Base-by-base conservation (phyloP, 2,797 vertebrate genomes). In the Pangasius larnaudii region DNA sequence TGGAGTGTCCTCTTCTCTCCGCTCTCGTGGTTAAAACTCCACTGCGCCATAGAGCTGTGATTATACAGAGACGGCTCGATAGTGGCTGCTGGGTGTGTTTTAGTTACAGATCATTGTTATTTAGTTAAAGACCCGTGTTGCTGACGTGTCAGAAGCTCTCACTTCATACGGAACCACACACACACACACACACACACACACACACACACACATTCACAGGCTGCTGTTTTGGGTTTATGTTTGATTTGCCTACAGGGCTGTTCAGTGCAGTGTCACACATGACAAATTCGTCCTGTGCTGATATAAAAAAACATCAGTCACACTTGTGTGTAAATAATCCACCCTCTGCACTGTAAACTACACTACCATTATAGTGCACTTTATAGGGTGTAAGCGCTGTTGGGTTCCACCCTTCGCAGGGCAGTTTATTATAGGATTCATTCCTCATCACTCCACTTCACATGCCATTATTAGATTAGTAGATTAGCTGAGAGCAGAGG, bases 341-440 rank as follows among this genome's bases (percentile, higher is more conserved):
- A 33, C n/a, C 69, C 33, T 39, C 65, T 27, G 9, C n/a, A 14
- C n/a, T 30, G 4, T 65, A 61, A 61, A 27, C 65, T 7, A 2
- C 30, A 69, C 30, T 65, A 19, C 71, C 22, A 13, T 71, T 18
- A 18, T 51, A 53, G 49, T 77, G 74, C 46, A 51, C 46, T 77
- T 77, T 53, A 53, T 75, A 10, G 69, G 69, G 33, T 71, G 33
- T 71, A 9, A 71, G 16, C 2, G 69, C 30, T 39, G 33, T 19
- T 49, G 42, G 72, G 72, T 75, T 75, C 24, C 72, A 75, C 42
- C 72, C 72, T 75, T 16, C 11, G 2, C 24, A 77, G 46, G 2
- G 49, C 27, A n/a, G 27, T n/a, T 78, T 78, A 78, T 78, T 56
- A 56, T 33, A 56, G 75, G 75, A 75, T 78, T 33, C n/a, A 19